phyloP scores from a whole-genome alignment of 2,113 vertebrate genomes.

The Tautogolabrus adspersus region DNA sequence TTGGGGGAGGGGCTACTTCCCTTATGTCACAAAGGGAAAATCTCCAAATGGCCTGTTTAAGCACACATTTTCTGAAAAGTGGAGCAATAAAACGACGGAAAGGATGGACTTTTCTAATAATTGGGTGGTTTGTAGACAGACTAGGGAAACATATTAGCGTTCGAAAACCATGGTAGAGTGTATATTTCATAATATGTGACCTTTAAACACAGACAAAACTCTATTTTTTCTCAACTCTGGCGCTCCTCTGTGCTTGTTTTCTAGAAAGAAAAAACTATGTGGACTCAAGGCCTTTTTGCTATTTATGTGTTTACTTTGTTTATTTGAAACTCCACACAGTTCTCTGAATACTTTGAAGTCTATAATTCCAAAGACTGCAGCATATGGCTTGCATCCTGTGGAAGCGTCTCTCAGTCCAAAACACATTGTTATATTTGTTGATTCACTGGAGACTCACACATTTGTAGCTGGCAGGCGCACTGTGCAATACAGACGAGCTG shows the following conservation, averaged over 20 bases:
- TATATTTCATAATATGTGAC: too few species aligned
- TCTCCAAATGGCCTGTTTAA: too few species aligned
- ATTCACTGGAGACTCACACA: slow-evolving; percentile 6
- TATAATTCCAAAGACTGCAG: slow-evolving; percentile 3
- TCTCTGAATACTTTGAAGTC: slow-evolving; percentile 14
- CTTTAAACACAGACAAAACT: too few species aligned
- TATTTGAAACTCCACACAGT: background rate
- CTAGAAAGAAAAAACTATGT: background rate
- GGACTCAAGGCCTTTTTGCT: background rate
- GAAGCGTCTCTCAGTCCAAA: slow-evolving; percentile 17
- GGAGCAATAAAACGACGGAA: too few species aligned
- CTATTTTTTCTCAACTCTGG: too few species aligned
- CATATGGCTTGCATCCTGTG: slow-evolving; percentile 1
- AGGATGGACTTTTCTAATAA: too few species aligned
- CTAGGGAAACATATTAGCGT: too few species aligned
- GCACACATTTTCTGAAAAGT: too few species aligned
- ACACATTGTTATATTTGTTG: slow-evolving; percentile 17
- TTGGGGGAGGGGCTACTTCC: too few species aligned
- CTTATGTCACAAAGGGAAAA: too few species aligned
- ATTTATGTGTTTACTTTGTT: background rate
- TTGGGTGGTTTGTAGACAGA: too few species aligned
- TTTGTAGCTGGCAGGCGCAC: background rate
- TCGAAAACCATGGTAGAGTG: too few species aligned
- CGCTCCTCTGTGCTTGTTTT: background rate
- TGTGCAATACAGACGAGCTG: background rate